A percentile compares a stretch with the other conserved stretches of the same genome.
These are phyloP conservation scores for Benitochromis conjunctus DNA, from an alignment of 2,113 vertebrate genomes.

Conservation along the genomic window DNA sequence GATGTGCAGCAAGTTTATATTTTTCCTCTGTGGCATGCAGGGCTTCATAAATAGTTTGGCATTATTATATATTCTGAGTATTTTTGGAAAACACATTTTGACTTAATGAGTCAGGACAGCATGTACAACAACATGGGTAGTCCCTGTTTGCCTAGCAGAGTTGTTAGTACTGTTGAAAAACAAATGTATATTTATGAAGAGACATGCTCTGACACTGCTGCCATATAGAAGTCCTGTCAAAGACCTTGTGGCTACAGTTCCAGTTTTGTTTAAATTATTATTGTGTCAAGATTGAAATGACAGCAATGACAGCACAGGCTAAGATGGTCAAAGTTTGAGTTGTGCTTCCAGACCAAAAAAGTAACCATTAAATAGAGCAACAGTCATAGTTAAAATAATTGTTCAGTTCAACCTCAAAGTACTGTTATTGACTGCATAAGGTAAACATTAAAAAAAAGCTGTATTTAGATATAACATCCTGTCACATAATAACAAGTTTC, in stretches of 20 bases:
- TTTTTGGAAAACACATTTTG: background rate
- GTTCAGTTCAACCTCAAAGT: background rate
- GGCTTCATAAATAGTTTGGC: background rate
- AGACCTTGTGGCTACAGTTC: background rate
- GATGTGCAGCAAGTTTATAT: background rate
- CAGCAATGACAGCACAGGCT: background rate
- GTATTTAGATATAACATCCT: background rate
- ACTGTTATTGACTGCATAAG: background rate
- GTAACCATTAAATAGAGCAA: background rate
- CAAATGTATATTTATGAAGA: background rate
- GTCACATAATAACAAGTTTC: background rate
- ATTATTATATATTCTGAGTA: background rate
- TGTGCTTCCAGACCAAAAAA: background rate
- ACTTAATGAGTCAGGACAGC: background rate
- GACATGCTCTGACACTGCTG: background rate
- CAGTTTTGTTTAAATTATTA: background rate
- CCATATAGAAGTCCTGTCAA: background rate
- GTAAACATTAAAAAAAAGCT: background rate
- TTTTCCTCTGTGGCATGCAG: background rate
- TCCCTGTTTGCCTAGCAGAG: background rate
- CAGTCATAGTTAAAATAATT: background rate
- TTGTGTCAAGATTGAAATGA: background rate
- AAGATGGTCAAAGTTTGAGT: background rate
- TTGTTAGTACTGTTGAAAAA: background rate
- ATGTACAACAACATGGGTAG: background rate